A percentile compares a stretch with the other conserved stretches of the same genome.
phyloP scores from a whole-genome alignment of 2,113 vertebrate genomes.

The Carassius carassius region DNA sequence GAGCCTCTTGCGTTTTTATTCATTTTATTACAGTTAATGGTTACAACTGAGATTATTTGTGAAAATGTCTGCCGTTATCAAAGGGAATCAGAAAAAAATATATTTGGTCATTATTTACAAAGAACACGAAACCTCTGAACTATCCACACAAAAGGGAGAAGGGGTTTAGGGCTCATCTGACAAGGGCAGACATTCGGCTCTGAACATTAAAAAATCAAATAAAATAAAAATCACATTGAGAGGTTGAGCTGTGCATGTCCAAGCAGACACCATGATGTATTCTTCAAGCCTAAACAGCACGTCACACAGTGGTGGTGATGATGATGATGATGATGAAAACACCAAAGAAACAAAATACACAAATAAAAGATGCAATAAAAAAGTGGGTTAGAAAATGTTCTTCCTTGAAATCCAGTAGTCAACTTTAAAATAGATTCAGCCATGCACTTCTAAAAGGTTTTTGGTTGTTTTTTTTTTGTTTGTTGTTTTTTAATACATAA shows the following conservation, averaged over 20 bases:
- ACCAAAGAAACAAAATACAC: constrained; percentile 68
- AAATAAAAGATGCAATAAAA: constrained; percentile 67
- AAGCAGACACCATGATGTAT: constrained; percentile 58
- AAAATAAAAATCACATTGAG: constrained; percentile 54
- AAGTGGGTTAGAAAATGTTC: constrained; percentile 66
- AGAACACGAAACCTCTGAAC: constrained; percentile 81
- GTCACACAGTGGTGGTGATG: constrained; percentile 56
- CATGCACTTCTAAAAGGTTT: constrained; percentile 75
- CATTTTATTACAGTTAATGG: constrained; percentile 81
- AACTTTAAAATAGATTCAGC: constrained; percentile 78
- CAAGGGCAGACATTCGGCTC: constrained; percentile 80
- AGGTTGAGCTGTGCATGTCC: constrained; percentile 73
- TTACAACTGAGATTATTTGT: constrained; percentile 78
- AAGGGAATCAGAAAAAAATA: constrained; percentile 78
- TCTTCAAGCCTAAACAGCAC: constrained; percentile 74
- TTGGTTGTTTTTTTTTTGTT: constrained; percentile 61
- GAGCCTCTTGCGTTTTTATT: constrained; percentile 80
- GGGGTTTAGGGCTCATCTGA: constrained; percentile 71
- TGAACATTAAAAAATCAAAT: constrained; percentile 67
- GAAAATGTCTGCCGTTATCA: constrained; percentile 85
- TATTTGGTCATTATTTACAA: constrained; percentile 93
- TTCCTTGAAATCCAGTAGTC: constrained; percentile 77
- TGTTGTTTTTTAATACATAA: constrained; percentile 70
- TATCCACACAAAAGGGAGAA: constrained; percentile 77
- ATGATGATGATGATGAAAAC: constrained; percentile 69